Conservation (phyloP, 2,888 invertebrate species). For the Emmelina monodactyla region DNA sequence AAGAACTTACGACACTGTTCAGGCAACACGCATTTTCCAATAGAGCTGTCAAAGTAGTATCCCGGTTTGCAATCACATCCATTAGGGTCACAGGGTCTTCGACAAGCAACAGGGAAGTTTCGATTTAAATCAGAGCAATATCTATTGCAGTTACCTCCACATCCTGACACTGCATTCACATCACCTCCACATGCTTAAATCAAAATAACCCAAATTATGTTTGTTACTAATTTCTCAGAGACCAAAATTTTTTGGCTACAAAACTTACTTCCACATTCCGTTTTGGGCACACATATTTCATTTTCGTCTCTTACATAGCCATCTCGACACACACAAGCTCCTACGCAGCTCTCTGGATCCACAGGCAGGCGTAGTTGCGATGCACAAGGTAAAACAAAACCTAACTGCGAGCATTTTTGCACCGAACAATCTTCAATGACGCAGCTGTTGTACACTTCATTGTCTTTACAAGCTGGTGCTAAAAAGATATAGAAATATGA, state of each 20-base stretch:
- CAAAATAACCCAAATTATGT: too few relatives aligned
- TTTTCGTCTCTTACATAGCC: constrained; percentile 16
- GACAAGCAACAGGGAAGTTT: constrained; percentile 11
- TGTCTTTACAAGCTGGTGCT: not conserved
- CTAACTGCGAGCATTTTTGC: constrained; percentile 22
- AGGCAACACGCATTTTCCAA: constrained; percentile 18
- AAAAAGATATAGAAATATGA: too few relatives aligned
- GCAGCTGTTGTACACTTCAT: constrained; percentile 19
- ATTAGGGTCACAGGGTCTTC: constrained; percentile 12
- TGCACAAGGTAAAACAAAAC: constrained; percentile 15
- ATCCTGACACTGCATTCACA: constrained; percentile 16
- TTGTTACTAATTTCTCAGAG: too few relatives aligned
- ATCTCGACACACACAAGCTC: constrained; percentile 19
- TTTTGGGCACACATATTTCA: constrained; percentile 19
- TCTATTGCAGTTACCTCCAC: constrained; percentile 17
- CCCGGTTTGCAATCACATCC: constrained; percentile 19
- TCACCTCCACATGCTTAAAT: constrained; percentile 16
- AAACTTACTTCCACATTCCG: constrained; percentile 20
- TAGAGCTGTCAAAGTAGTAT: constrained; percentile 13
- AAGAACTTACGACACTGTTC: constrained; percentile 20
- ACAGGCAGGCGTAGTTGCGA: too few relatives aligned
- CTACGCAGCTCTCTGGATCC: constrained; percentile 14
- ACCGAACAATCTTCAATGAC: constrained; percentile 19
- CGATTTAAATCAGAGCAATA: constrained; percentile 12
- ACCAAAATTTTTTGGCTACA: too few relatives aligned